phyloP scores from a whole-genome alignment of 2,888 invertebrate genomes.

The Entomobrya multifasciata region DNA sequence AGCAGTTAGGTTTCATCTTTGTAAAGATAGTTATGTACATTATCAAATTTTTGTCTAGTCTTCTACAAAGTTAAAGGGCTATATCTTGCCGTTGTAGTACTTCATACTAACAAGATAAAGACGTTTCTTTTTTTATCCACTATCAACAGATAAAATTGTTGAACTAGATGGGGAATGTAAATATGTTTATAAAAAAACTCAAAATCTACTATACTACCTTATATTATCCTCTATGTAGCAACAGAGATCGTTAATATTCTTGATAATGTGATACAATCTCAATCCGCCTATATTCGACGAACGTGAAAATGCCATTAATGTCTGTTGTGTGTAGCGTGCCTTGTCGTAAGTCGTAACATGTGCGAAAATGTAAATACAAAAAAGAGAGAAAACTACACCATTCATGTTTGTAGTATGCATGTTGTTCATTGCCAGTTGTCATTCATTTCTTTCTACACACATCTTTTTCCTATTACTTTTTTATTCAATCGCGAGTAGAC shows the following conservation, averaged over 20 bases:
- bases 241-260: neutral
- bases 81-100: neutral
- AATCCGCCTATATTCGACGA: neutral
- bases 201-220: neutral
- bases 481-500: too few species aligned
- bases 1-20: neutral
- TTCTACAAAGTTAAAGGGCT: constrained; percentile 22
- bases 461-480: neutral
- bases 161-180: constrained; percentile 23
- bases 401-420: neutral
- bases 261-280: neutral
- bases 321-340: constrained; percentile 3
- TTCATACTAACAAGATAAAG: constrained; percentile 33
- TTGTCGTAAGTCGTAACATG: neutral
- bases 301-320: neutral
- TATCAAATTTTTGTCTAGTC: neutral
- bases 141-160: constrained; percentile 12
- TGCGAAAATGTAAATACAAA: neutral
- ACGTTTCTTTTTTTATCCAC: constrained; percentile 36
- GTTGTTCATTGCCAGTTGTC: neutral
- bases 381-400: neutral
- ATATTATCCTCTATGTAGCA: neutral
- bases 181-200: constrained; percentile 42
- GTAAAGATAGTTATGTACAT: neutral
- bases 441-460: constrained; percentile 49